phyloP scores from a whole-genome alignment of 2,888 invertebrate genomes.

The Drosophila melanosoma region DNA sequence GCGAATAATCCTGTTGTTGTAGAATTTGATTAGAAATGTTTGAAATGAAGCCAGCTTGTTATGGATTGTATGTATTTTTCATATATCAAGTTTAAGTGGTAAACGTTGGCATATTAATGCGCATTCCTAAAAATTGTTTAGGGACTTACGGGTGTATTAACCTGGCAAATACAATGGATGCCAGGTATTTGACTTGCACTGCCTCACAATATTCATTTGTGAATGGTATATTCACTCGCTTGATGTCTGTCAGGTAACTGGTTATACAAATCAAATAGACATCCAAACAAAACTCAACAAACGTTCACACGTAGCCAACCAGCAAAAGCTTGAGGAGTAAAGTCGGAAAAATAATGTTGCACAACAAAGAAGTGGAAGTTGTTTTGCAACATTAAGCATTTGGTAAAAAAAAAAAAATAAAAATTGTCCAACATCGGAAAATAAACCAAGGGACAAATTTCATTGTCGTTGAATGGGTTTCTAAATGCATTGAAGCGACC shows the following conservation, averaged over 20 bases:
- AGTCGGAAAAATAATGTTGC: constrained; percentile 40
- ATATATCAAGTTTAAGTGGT: neutral
- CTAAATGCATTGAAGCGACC: constrained; percentile 11
- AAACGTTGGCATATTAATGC: neutral
- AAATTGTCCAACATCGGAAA: constrained; percentile 33
- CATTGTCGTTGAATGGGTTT: constrained; percentile 23
- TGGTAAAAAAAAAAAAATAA: constrained; percentile 14
- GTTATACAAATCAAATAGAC: constrained; percentile 20
- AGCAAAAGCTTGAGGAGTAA: constrained; percentile 14
- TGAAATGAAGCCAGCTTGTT: neutral
- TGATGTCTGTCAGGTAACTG: constrained; percentile 24
- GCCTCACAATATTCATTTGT: constrained; percentile 28
- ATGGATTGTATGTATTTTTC: neutral
- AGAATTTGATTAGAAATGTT: neutral
- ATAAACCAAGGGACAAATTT: constrained; percentile 28
- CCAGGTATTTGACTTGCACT: constrained; percentile 53
- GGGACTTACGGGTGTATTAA: constrained; percentile 31
- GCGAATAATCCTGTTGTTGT: neutral
- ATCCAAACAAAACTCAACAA: constrained; percentile 37
- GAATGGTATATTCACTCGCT: constrained; percentile 24
- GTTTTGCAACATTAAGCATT: constrained; percentile 15
- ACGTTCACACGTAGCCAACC: constrained; percentile 56
- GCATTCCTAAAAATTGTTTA: neutral
- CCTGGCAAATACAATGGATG: constrained; percentile 38
- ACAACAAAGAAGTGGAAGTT: constrained; percentile 74